These are phyloP conservation scores for Penaeus vannamei DNA, from an alignment of 1,140 invertebrate genomes.

Conservation along the genomic window DNA sequence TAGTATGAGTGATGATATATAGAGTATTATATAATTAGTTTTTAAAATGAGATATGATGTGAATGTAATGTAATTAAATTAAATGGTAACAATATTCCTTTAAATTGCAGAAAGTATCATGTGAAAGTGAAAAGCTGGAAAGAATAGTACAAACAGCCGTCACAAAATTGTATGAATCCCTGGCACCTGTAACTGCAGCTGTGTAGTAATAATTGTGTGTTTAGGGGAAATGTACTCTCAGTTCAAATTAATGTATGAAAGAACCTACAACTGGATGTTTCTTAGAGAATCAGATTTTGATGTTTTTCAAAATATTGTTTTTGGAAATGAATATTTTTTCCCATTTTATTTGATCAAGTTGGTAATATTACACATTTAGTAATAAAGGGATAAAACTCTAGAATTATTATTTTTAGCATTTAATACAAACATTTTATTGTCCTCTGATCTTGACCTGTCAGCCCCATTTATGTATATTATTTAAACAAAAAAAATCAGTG, in stretches of 20 bases:
- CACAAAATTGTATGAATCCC: conserved; percentile 85
- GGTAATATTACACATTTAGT: too few relatives aligned
- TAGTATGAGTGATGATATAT: conserved; percentile 2
- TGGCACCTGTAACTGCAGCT: conserved; percentile 77
- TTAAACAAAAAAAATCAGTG: too few relatives aligned
- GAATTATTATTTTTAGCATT: too few relatives aligned
- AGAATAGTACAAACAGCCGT: conserved; percentile 90
- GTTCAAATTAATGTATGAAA: not conserved
- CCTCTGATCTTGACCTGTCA: not conserved
- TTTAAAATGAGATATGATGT: not conserved
- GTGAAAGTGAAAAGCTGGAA: conserved; percentile 84
- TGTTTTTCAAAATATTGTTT: too few relatives aligned
- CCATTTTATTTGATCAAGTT: too few relatives aligned
- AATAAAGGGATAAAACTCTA: too few relatives aligned
- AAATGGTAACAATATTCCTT: conserved; percentile 8
- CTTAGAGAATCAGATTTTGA: too few relatives aligned
- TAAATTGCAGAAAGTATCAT: conserved; percentile 81
- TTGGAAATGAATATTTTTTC: too few relatives aligned
- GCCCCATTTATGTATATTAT: too few relatives aligned
- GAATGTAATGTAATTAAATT: not conserved
- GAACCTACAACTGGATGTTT: not conserved
- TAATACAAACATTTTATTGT: not conserved
- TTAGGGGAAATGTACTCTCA: not conserved
- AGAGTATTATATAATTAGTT: not conserved
- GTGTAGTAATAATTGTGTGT: not conserved